Evolutionary conservation across 1,140 invertebrate genomes (phyloP).

Genomic region (Lineus longissimus): DNA sequence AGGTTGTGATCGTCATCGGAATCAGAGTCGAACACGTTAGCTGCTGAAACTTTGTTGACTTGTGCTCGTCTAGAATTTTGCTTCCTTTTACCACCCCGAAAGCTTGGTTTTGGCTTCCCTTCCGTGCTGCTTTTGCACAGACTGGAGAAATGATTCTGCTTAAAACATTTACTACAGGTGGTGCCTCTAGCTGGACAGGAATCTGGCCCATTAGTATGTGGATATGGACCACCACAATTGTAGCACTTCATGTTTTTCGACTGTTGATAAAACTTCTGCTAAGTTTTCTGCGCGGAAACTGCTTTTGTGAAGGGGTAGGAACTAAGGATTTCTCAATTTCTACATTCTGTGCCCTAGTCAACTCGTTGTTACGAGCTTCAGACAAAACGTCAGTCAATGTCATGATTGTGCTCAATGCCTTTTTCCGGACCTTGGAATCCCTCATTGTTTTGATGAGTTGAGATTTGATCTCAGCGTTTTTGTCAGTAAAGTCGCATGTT

Average conservation of each 20-base stretch:
- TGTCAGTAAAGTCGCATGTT: not conserved
- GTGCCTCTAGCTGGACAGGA: too few relatives aligned
- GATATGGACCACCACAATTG: conserved; percentile 1
- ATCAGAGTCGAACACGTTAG: not conserved
- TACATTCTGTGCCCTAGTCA: not conserved
- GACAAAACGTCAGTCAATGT: not conserved
- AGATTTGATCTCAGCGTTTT: not conserved
- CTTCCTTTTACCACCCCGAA: too few relatives aligned
- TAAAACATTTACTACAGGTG: too few relatives aligned
- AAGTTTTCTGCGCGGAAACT: not conserved
- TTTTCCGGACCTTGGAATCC: not conserved
- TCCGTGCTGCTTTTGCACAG: too few relatives aligned
- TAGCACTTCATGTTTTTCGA: not conserved
- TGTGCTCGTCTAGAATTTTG: too few relatives aligned
- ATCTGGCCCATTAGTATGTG: not conserved
- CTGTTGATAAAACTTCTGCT: not conserved
- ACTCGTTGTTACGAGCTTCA: not conserved
- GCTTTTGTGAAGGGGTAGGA: not conserved
- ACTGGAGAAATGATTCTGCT: too few relatives aligned
- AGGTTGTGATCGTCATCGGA: not conserved
- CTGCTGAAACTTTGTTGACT: too few relatives aligned
- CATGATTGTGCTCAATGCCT: not conserved
- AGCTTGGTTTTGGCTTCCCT: too few relatives aligned
- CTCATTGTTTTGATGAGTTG: not conserved
- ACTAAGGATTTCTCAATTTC: not conserved